phyloP scores from a whole-genome alignment of 2,888 invertebrate genomes.

The Neelides folsomi region DNA sequence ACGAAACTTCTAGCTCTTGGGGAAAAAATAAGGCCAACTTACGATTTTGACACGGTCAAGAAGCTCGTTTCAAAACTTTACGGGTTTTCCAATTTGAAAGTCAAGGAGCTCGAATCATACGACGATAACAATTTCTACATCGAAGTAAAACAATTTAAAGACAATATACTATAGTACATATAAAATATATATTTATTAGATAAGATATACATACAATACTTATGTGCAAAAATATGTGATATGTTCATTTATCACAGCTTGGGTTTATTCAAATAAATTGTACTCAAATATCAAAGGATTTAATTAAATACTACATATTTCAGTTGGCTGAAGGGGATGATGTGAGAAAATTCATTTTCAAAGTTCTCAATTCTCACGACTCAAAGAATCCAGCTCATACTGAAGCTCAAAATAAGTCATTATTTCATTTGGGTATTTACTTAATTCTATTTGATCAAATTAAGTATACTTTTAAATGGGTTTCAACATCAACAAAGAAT shows the following conservation, averaged over 20 bases:
- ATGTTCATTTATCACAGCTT: too few relatives aligned
- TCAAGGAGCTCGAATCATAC: constrained; percentile 56
- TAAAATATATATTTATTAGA: too few relatives aligned
- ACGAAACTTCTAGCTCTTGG: constrained; percentile 39
- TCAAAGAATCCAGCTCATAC: constrained; percentile 53
- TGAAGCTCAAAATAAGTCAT: constrained; percentile 60
- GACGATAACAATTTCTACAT: constrained; percentile 66
- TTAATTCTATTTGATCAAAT: neutral
- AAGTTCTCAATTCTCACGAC: constrained; percentile 70
- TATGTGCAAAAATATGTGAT: too few relatives aligned
- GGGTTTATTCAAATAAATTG: too few relatives aligned
- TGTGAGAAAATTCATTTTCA: constrained; percentile 46
- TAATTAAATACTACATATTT: too few relatives aligned
- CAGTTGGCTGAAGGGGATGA: constrained; percentile 7
- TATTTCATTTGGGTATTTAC: constrained; percentile 52
- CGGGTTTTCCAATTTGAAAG: constrained; percentile 46
- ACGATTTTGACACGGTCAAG: constrained; percentile 44
- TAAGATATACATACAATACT: too few relatives aligned
- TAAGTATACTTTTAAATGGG: too few relatives aligned
- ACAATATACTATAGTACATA: too few relatives aligned
- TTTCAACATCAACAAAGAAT: too few relatives aligned
- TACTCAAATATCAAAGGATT: too few relatives aligned
- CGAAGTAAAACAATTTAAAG: too few relatives aligned
- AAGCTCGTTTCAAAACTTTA: constrained; percentile 48
- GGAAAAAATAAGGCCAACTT: constrained; percentile 45